These are phyloP conservation scores for Melanaphis sacchari DNA, from an alignment of 1,140 invertebrate species.

Conservation along the genomic window DNA sequence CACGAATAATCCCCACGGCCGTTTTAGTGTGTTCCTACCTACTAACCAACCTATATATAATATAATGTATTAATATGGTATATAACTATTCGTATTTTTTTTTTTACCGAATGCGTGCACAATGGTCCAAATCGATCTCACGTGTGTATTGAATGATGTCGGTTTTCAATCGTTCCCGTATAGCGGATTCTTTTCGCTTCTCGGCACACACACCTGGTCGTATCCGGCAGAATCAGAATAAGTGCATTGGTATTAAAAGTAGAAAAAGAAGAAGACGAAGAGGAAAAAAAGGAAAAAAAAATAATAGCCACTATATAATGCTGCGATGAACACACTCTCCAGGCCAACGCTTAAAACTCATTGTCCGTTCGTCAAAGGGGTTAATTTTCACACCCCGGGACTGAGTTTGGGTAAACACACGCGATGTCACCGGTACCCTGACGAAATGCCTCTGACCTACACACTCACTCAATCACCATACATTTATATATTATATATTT, in stretches of 20 bases:
- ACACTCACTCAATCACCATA: background rate
- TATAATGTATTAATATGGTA: background rate
- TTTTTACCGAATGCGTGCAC: background rate
- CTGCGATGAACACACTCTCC: background rate
- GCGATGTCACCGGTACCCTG: background rate
- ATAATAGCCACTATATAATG: background rate
- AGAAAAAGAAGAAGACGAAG: background rate
- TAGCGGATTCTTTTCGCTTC: constrained; percentile 15
- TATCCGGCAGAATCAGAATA: background rate
- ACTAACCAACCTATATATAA: background rate
- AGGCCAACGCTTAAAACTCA: background rate
- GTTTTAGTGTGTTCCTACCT: background rate
- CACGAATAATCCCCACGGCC: constrained; percentile 25
- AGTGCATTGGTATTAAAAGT: background rate
- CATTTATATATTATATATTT: background rate
- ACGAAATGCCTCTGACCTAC: background rate
- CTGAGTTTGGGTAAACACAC: constrained; percentile 46
- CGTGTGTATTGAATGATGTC: constrained; percentile 44
- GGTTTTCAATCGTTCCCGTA: constrained; percentile 36
- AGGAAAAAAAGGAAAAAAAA: background rate
- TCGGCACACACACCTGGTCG: background rate
- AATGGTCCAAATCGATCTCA: constrained; percentile 41
- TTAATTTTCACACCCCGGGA: constrained; percentile 50
- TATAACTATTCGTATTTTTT: background rate
- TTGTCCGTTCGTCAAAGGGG: constrained; percentile 48